Evolutionary conservation across 1,140 invertebrate genomes (phyloP), one percentile per base, ranked within the genome.

Genomic region (Hyposmocoma kahamanoa): DNA sequence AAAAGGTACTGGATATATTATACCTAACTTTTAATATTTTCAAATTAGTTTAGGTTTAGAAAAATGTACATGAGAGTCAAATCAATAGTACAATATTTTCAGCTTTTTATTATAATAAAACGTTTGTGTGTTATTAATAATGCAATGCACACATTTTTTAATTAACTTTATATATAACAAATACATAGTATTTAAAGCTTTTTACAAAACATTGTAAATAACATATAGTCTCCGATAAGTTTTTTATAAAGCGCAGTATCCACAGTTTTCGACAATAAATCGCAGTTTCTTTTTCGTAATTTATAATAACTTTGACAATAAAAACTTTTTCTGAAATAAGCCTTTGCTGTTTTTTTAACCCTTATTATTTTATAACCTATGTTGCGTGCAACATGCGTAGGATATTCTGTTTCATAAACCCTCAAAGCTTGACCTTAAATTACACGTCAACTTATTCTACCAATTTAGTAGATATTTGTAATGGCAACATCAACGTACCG

Each of bases 251-350:
- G 13, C 10, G 5, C 18, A 20, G 20, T 36, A 41, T 2, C 18
- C n/a, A 41, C 38, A 41, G 38, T 21, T 49, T 65, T 68, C 46
- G 47, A 53, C 39, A 63, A 67, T 65, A 62, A 64, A 74, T 74
- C 69, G 67, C 75, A 73, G 78, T 79, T 82, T 69, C 64, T 68
- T 75, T 73, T 68, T 66, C 72, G 67, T 78, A 69, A 68, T 65
- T 72, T 72, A 63, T 60, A 55, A 72, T 72, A 64, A 59, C 59
- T 74, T 79, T 74, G 67, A 78, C 69, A 78, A 74, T 78, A 81
- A 78, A 78, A 74, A 56, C 62, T 72, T 72, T 76, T 72, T 73
- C 61, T 79, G 75, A 67, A 65, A 38, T 65, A 59, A 53, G 51
- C 50, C 2, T n/a, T 1, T 30, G 10, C 13, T 30, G 13, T 30